phyloP scores from a whole-genome alignment of 2,797 vertebrate species.

The Mus minutoides region DNA sequence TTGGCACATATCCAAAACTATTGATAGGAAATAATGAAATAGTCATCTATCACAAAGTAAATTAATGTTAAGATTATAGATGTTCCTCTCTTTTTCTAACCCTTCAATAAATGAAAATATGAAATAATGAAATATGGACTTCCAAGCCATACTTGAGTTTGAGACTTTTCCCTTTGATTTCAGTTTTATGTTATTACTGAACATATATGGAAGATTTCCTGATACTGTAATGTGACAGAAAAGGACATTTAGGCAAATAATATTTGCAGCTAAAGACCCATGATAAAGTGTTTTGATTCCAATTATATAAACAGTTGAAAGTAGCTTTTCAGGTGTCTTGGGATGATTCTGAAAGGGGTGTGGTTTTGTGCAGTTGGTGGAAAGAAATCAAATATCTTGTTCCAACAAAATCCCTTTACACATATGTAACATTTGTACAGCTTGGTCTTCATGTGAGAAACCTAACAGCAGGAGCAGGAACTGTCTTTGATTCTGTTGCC shows the following conservation, averaged over 20 bases:
- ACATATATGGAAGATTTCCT: slow-evolving; percentile 40
- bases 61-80: background rate
- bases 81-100: background rate
- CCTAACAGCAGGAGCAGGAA: background rate
- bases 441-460: background rate
- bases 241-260: slow-evolving; percentile 71
- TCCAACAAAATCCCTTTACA: slow-evolving; percentile 60
- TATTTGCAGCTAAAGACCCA: slow-evolving; percentile 70
- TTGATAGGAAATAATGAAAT: slow-evolving; percentile 18
- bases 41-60: background rate
- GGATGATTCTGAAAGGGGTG: slow-evolving; percentile 71
- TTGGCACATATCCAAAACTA: background rate
- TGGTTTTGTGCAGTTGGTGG: slow-evolving; percentile 73
- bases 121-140: too few relatives aligned
- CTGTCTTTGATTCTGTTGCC: background rate
- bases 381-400: slow-evolving; percentile 78
- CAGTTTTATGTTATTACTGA: slow-evolving; percentile 53
- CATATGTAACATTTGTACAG: background rate
- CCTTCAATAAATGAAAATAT: slow-evolving; percentile 38
- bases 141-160: background rate
- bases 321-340: slow-evolving; percentile 76
- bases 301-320: slow-evolving; percentile 76
- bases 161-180: slow-evolving; percentile 35
- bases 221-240: slow-evolving; percentile 60
- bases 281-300: slow-evolving; percentile 71